These are phyloP conservation scores for Pycnonotus jocosus DNA, from an alignment of 2,113 vertebrate genomes.

Conservation along the genomic window DNA sequence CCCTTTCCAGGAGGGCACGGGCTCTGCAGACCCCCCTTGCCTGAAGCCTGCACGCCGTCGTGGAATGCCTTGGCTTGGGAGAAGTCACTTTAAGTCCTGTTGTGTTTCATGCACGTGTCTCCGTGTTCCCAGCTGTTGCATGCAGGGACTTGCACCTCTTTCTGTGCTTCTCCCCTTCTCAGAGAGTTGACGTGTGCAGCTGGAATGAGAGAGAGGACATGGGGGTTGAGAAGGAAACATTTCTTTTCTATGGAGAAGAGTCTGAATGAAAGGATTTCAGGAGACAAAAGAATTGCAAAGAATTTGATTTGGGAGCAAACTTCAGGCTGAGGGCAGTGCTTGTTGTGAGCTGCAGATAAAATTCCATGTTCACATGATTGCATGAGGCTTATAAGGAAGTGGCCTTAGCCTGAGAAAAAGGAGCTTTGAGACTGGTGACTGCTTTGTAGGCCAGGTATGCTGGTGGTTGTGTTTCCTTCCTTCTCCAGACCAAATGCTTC, in stretches of 20 bases:
- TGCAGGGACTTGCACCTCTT: constrained; percentile 20
- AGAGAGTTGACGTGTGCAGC: background rate
- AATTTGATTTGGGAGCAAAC: background rate
- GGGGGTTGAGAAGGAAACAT: background rate
- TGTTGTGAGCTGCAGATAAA: constrained; percentile 31
- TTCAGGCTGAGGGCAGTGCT: constrained; percentile 20
- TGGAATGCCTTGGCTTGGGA: background rate
- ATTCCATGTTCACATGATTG: constrained; percentile 35
- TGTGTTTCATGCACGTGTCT: constrained; percentile 25
- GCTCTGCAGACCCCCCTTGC: background rate
- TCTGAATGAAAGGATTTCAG: background rate
- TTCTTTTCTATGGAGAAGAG: background rate
- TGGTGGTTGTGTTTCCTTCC: background rate
- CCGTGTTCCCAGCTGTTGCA: constrained; percentile 15
- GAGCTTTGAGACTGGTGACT: constrained; percentile 13
- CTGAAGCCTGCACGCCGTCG: background rate
- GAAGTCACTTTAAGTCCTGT: constrained; percentile 11
- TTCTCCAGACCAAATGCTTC: background rate
- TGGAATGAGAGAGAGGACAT: background rate
- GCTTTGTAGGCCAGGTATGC: constrained; percentile 29
- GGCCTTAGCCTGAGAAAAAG: background rate
- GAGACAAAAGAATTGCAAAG: constrained; percentile 22
- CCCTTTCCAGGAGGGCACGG: background rate
- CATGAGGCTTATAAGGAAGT: constrained; percentile 41
- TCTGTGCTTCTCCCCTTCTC: background rate